Conservation (phyloP, 2,888 invertebrate genomes). For the Actias luna region DNA sequence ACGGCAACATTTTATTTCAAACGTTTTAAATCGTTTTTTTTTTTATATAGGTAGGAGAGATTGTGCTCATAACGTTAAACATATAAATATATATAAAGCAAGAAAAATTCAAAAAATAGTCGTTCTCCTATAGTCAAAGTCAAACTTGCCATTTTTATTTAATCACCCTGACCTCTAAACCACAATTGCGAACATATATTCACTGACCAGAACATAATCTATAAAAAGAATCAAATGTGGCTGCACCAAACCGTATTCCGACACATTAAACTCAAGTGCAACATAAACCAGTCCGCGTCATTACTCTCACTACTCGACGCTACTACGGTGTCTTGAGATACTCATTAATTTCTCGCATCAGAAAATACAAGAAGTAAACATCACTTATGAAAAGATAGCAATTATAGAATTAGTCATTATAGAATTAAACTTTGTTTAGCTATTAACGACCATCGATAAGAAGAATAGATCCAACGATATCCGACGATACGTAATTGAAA, state of each 20-base stretch:
- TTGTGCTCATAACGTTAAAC: no score
- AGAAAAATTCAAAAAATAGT: no score
- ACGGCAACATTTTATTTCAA: no score
- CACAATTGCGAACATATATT: background rate
- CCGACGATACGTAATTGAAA: no score
- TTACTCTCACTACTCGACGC: conserved; percentile 43
- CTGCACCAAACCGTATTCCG: conserved; percentile 42
- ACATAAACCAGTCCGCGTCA: conserved; percentile 56
- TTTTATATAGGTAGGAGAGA: no score
- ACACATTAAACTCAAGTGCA: conserved; percentile 53
- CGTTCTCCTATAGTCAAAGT: background rate
- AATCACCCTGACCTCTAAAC: background rate
- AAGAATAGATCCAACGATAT: no score
- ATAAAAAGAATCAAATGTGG: conserved; percentile 12
- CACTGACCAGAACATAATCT: background rate
- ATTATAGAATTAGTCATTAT: no score
- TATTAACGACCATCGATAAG: no score
- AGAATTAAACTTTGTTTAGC: no score
- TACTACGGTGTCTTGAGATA: conserved; percentile 31
- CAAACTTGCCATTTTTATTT: background rate
- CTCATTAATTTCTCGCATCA: conserved; percentile 22
- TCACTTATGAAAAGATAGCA: background rate
- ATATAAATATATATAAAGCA: no score
- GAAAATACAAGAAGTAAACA: background rate
- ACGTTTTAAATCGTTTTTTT: no score